A percentile compares a stretch with the other conserved stretches of the same genome.
phyloP scores from a whole-genome alignment of 2,113 vertebrate species.

The Pampusana beccarii region DNA sequence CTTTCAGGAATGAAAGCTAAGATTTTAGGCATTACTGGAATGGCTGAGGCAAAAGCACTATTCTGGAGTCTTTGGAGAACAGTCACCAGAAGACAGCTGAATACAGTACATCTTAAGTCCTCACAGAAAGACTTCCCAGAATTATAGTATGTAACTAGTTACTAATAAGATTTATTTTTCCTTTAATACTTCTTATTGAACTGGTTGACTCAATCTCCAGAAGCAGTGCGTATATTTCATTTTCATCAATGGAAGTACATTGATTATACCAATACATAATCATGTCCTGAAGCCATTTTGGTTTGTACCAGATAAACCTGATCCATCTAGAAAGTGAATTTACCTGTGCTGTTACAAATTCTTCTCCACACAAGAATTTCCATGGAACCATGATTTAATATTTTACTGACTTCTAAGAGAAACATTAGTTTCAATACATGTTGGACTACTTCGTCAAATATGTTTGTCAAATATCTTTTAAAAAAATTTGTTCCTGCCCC shows the following conservation, averaged over 20 bases:
- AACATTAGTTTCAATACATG: not conserved
- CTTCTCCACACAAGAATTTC: not conserved
- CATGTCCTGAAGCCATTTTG: not conserved
- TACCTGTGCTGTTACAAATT: slow-evolving; percentile 4
- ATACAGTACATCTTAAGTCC: not conserved
- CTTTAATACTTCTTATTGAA: not conserved
- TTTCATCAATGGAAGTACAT: not conserved
- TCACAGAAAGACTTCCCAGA: not conserved
- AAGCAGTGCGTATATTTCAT: not conserved
- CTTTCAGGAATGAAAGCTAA: not conserved
- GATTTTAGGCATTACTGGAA: not conserved
- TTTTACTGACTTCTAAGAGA: not conserved
- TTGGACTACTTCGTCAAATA: not conserved
- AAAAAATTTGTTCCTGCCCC: not conserved
- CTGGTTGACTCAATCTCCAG: not conserved
- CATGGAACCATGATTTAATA: not conserved
- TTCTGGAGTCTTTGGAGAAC: not conserved
- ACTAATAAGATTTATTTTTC: not conserved
- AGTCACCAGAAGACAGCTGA: not conserved
- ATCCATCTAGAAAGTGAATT: not conserved
- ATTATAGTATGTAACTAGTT: not conserved
- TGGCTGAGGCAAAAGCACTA: not conserved
- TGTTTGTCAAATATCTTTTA: not conserved
- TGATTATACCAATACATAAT: not conserved
- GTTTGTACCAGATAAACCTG: not conserved